These are phyloP conservation scores for Euzophera pinguis DNA, from an alignment of 2,888 invertebrate species.

Conservation along the genomic window DNA sequence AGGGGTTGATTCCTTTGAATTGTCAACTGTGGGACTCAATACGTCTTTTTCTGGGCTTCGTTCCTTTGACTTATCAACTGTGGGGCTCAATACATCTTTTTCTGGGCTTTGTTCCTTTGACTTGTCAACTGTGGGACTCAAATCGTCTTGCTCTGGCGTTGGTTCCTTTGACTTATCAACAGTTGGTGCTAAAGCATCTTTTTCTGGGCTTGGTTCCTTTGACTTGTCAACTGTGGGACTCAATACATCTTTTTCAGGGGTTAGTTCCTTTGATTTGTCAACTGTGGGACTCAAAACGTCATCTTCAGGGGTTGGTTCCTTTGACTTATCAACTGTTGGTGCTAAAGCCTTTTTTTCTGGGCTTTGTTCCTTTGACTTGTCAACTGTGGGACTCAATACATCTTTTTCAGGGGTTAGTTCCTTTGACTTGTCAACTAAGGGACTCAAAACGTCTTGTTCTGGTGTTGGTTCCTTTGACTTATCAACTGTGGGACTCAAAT, in stretches of 20 bases:
- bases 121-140: conserved; percentile 4
- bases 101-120: conserved; percentile 11
- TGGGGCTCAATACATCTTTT: not conserved
- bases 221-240: conserved; percentile 1
- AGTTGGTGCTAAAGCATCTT: not conserved
- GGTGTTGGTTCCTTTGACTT: conserved; percentile 14
- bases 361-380: conserved; percentile 15
- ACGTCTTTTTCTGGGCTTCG: not conserved
- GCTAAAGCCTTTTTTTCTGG: conserved; percentile 13
- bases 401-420: conserved; percentile 8
- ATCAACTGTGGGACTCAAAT: not conserved
- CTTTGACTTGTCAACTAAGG: conserved; percentile 13
- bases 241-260: conserved; percentile 17
- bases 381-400: not conserved
- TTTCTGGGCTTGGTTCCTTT: conserved; percentile 9
- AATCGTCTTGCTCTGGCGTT: conserved; percentile 11
- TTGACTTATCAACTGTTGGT: conserved; percentile 3
- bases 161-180: conserved; percentile 7
- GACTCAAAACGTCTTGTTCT: conserved; percentile 11
- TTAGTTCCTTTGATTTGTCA: conserved; percentile 8
- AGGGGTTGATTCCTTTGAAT: not conserved
- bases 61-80: conserved; percentile 12
- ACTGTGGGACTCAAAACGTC: not conserved
- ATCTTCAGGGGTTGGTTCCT: conserved; percentile 10
- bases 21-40: not conserved